Evolutionary conservation across 2,888 invertebrate genomes (phyloP), one percentile per base, ranked within the genome.

Genomic region (Cosmia pyralina): DNA sequence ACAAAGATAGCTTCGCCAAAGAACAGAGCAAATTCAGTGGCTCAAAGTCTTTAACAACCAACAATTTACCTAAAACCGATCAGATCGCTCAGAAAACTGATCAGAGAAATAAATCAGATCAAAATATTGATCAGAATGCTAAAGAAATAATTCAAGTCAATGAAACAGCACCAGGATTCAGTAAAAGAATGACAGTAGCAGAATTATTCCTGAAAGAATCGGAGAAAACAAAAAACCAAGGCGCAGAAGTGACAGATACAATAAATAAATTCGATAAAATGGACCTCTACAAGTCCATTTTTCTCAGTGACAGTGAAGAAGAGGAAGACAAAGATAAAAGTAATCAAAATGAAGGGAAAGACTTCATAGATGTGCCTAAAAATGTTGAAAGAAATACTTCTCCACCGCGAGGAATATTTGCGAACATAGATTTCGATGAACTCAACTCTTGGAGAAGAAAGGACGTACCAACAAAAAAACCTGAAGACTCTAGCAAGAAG

Each of bases 211-310:
- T 96, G 46, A 94, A 95, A 81, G 96, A 96, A 91, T 95, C 94
- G 0, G 95, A 96, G 83, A 93, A 92, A 69, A 90, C 75, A 13
- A 92, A 93, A 80, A 86, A 91, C 4, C 85, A 90, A 81, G 91
- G 88, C 0, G 86, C 84, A 7, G 91, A 90, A 86, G 92, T 95
- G 0, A 92, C 92, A 0, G 93, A 95, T 65, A 94, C 96, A 0
- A 96, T 96, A 72, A 92, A 96, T 28, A 94, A 95, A 84, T 96
- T 96, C 72, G 95, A 96, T 74, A 96, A 93, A 93, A 95, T 96
- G 91, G 99, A 99, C 93, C 95, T 99, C 6, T 99, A 98, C 89
- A 98, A 98, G 92, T 98, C 98, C 0, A 98, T 99, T 87, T 99
- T 99, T 90, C 96, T 98, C 44, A 98, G 98, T 87, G 98, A 98